phyloP scores from a whole-genome alignment of 2,797 vertebrate genomes.

The Scomberomorus guttatus region DNA sequence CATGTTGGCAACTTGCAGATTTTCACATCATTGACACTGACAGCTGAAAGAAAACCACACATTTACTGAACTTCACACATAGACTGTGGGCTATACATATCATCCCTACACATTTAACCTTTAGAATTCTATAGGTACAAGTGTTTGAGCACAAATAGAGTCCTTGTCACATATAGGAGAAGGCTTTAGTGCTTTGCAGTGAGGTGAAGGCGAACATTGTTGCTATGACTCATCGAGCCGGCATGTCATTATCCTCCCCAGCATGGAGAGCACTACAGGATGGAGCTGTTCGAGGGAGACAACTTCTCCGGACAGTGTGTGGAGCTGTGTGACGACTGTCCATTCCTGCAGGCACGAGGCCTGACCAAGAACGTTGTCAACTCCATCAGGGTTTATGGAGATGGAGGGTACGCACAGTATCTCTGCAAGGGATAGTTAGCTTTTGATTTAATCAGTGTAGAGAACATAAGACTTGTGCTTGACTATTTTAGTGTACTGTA shows the following conservation, averaged over 20 bases:
- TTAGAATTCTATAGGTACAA: conserved; percentile 46
- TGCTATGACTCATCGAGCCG: conserved; percentile 45
- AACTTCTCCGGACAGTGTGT: conserved; percentile 88
- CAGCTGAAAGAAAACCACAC: conserved; percentile 20
- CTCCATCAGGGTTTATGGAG: conserved; percentile 89
- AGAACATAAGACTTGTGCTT: not conserved
- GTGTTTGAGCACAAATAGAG: conserved; percentile 13
- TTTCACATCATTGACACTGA: not conserved
- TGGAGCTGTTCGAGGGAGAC: conserved; percentile 89
- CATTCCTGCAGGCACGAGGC: conserved; percentile 88
- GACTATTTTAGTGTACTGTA: not conserved
- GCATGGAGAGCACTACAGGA: conserved; percentile 90
- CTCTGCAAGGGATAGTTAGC: not conserved
- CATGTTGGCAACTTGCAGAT: not conserved
- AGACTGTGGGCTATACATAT: not conserved
- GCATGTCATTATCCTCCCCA: conserved; percentile 70
- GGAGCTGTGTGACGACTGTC: conserved; percentile 90
- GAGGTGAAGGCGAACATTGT: conserved; percentile 29
- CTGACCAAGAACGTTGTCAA: conserved; percentile 90
- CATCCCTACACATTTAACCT: conserved; percentile 14
- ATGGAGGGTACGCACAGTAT: conserved; percentile 87
- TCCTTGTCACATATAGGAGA: conserved; percentile 3
- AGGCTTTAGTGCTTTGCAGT: conserved; percentile 31
- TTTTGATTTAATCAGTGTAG: not conserved
- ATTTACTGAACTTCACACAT: conserved; percentile 1